phyloP scores from a whole-genome alignment of 2,113 vertebrate species.

The Lota lota region DNA sequence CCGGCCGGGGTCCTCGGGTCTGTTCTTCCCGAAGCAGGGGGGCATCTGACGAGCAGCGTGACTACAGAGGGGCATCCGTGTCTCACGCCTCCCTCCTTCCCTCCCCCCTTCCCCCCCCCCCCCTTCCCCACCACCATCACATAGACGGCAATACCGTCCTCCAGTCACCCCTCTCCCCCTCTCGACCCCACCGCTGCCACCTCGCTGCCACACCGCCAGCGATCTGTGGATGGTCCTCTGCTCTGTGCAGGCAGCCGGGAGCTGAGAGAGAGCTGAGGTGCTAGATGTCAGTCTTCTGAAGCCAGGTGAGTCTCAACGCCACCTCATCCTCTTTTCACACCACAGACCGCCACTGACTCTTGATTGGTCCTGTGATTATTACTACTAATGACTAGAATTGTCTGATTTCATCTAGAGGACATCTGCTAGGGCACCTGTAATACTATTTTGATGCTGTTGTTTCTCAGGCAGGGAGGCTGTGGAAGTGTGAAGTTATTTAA shows the following conservation, averaged over 20 bases:
- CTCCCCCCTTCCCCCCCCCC: slow-evolving; percentile 5
- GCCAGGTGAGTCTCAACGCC: slow-evolving; percentile 64
- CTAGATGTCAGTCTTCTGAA: slow-evolving; percentile 67
- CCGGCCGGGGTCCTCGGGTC: too few relatives aligned
- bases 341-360: too few relatives aligned
- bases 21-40: too few relatives aligned
- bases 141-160: slow-evolving; percentile 23
- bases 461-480: too few relatives aligned
- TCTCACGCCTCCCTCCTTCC: background rate
- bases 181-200: background rate
- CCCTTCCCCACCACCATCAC: background rate
- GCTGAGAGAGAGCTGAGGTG: slow-evolving; percentile 64
- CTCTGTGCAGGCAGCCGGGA: slow-evolving; percentile 58
- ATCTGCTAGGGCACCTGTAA: too few relatives aligned
- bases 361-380: too few relatives aligned
- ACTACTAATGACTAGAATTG: too few relatives aligned
- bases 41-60: too few relatives aligned
- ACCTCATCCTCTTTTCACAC: background rate
- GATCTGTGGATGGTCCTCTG: slow-evolving; percentile 60
- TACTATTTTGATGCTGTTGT: too few relatives aligned
- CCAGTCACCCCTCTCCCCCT: slow-evolving; percentile 32
- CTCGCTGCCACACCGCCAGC: background rate
- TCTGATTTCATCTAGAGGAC: too few relatives aligned
- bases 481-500: too few relatives aligned
- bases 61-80: background rate